These are phyloP conservation scores for Baccha elongata DNA, from an alignment of 2,888 invertebrate genomes.

Conservation along the genomic window DNA sequence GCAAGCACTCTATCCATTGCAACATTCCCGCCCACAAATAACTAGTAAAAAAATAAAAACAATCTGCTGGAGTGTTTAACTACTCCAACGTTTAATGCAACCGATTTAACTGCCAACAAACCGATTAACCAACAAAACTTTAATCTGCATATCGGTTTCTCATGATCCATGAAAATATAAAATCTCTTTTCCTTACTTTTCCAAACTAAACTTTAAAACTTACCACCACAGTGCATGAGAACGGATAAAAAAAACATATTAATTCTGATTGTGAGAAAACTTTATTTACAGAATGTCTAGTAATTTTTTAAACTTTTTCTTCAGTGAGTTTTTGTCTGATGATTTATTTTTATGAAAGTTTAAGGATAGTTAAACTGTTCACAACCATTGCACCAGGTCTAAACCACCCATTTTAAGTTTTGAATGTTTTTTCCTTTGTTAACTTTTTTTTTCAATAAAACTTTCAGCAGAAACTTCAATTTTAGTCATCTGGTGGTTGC, in stretches of 20 bases:
- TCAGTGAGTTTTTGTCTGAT: not conserved
- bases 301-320: not conserved
- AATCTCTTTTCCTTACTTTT: not conserved
- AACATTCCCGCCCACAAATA: too few relatives aligned
- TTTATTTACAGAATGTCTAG: not conserved
- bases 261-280: constrained; percentile 6
- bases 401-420: not conserved
- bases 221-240: not conserved
- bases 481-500: not conserved
- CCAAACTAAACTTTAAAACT: not conserved
- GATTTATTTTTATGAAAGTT: constrained; percentile 10
- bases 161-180: too few relatives aligned
- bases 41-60: too few relatives aligned
- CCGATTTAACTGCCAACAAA: not conserved
- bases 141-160: not conserved
- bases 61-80: too few relatives aligned
- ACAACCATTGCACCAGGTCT: not conserved
- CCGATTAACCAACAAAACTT: not conserved
- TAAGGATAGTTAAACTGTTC: constrained; percentile 14
- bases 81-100: too few relatives aligned
- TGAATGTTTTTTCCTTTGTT: not conserved
- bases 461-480: not conserved
- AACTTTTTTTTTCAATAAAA: not conserved
- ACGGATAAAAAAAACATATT: not conserved
- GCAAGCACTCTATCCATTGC: too few relatives aligned